Base-by-base conservation (phyloP, 2,113 vertebrate species). In the Cheirogaleus medius region DNA sequence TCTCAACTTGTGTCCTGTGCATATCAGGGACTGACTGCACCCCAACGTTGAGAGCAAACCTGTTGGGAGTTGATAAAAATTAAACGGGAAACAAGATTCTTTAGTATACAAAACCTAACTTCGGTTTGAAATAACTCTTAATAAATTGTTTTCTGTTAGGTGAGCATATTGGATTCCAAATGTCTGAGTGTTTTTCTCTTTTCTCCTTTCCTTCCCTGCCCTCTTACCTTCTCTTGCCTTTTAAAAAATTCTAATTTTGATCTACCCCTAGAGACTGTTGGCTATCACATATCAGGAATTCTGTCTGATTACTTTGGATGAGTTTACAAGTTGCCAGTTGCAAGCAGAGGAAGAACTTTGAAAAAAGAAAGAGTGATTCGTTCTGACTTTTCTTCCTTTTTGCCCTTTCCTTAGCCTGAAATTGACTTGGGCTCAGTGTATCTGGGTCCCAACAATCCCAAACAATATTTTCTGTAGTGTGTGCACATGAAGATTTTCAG, bases 321-420 rank as follows among this genome's bases (percentile, higher is more conserved):
- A 91, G 21, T 78, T 83, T 78, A 64, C 4, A 74, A 77, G 63
- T 54, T 66, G 58, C 37, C 54, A 66, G 3, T 80, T 83, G 25
- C 42, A 92, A 88, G 39, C 56, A 69, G 90, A 42, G 34, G 93
- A 87, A 66, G 69, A 81, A 64, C 11, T 34, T 89, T 80, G 52
- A 93, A 73, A 69, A 94, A 83, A 73, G 66, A 86, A 90, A 91
- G 77, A 76, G 17, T 66, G 82, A 68, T 80, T 96, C 74, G 15
- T 94, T 76, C 10, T 64, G 44, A 71, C 9, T 92, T 90, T 6
- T 73, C 77, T 91, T 74, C 25, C 37, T 88, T 92, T 91, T 80
- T 23, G 42, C 34, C 29, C 44, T 87, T 92, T 81, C 12, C 18
- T 83, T 87, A 71, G 27, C 32, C 71, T 86, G 82, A 91, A 58